Percentiles rank a stretch among this genome's conserved stretches.
Evolutionary conservation across 2,113 vertebrate species (phyloP).

Genomic region (Noctilio leporinus): DNA sequence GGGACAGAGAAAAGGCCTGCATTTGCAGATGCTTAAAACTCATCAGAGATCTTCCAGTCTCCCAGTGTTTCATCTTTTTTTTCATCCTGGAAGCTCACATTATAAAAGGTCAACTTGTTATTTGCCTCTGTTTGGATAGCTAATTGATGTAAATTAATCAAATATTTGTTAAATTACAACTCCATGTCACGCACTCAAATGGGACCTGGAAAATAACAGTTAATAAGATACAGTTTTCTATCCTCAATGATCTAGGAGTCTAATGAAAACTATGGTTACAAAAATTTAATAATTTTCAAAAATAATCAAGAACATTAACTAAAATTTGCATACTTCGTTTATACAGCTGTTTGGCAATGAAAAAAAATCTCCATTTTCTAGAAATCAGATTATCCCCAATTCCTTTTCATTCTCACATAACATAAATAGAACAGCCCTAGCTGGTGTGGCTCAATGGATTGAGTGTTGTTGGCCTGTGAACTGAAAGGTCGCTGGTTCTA

Average conservation of each 20-base stretch:
- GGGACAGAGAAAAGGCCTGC: background rate
- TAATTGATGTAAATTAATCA: background rate
- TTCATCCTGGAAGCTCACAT: background rate
- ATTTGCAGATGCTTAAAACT: background rate
- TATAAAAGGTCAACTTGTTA: background rate
- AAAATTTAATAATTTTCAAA: conserved; percentile 1
- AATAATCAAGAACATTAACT: background rate
- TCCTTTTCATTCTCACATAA: background rate
- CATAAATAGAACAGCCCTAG: no score
- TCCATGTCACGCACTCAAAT: background rate
- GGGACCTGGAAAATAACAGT: background rate
- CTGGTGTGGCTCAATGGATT: no score
- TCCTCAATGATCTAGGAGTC: background rate
- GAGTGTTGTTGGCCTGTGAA: no score
- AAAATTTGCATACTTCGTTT: background rate
- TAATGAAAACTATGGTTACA: background rate
- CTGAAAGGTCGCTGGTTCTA: no score
- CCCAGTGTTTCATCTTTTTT: background rate
- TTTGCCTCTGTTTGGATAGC: background rate
- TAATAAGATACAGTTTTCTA: background rate
- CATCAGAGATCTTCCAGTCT: background rate
- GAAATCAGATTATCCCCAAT: background rate
- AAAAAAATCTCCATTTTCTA: background rate
- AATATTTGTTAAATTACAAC: background rate
- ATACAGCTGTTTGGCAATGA: background rate